Conservation (phyloP, 1,140 invertebrate species). For the Lanistes nyassanus region DNA sequence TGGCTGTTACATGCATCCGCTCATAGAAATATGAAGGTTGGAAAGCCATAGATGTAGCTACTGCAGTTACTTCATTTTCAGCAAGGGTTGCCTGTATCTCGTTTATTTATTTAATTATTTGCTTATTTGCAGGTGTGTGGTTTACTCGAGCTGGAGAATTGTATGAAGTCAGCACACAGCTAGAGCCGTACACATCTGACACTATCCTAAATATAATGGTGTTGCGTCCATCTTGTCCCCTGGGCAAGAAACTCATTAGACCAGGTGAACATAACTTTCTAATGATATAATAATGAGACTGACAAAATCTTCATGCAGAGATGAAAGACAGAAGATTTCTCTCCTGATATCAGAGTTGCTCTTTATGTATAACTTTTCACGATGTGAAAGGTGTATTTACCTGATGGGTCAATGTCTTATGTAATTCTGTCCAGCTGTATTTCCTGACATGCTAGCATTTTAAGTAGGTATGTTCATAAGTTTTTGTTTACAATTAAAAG, state of each 20-base stretch:
- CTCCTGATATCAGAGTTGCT: neutral
- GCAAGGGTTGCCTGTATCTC: no score
- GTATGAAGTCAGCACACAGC: neutral
- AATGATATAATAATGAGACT: no score
- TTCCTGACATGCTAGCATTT: neutral
- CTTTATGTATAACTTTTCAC: neutral
- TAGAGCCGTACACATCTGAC: neutral
- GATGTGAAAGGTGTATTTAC: neutral
- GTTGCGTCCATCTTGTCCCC: constrained; percentile 10
- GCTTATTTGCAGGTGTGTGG: constrained; percentile 16
- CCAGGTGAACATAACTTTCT: constrained; percentile 1
- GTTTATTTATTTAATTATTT: neutral
- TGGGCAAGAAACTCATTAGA: neutral
- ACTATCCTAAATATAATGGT: constrained; percentile 6
- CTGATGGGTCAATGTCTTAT: neutral
- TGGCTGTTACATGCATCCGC: no score
- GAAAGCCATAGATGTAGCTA: no score
- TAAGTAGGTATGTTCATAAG: neutral
- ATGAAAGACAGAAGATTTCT: neutral
- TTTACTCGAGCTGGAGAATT: constrained; percentile 2
- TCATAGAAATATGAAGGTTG: no score
- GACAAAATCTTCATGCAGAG: no score
- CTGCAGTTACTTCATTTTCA: no score
- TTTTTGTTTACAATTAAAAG: no score
- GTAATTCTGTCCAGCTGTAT: neutral